Conservation (phyloP, 1,140 invertebrate genomes). For the Ladona fulva region DNA sequence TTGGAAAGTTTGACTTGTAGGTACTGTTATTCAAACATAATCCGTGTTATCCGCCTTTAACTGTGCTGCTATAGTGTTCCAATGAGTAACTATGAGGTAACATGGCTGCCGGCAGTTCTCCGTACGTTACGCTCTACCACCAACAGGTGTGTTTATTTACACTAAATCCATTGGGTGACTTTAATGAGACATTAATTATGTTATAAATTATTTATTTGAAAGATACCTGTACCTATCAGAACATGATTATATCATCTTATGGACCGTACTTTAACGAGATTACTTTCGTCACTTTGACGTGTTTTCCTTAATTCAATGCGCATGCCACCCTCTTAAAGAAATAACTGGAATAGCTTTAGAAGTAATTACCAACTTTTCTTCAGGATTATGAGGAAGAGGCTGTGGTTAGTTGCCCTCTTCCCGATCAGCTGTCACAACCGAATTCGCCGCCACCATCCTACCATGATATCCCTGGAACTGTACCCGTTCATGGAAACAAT, state of each 20-base stretch:
- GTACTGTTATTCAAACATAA: too few relatives aligned
- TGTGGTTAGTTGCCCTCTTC: background rate
- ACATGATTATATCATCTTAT: background rate
- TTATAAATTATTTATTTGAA: background rate
- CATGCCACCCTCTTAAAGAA: background rate
- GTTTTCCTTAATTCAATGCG: background rate
- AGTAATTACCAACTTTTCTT: background rate
- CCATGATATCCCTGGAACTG: background rate
- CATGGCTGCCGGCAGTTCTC: background rate
- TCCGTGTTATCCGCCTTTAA: too few relatives aligned
- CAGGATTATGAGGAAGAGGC: background rate
- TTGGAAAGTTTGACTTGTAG: too few relatives aligned
- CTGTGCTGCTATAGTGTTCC: background rate
- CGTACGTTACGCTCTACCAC: background rate
- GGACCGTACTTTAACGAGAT: background rate
- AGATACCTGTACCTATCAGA: background rate
- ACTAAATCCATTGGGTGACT: background rate
- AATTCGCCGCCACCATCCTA: background rate
- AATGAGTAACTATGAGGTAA: background rate
- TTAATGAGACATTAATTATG: background rate
- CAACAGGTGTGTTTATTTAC: background rate
- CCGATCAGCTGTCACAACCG: background rate
- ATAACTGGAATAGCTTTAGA: background rate
- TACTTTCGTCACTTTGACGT: background rate
- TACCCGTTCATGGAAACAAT: background rate